Percentiles rank a stretch among this genome's conserved stretches.
Conservation (phyloP, 35 echinoderm and acorn worm genomes). For the Ophioderma brevispina region DNA sequence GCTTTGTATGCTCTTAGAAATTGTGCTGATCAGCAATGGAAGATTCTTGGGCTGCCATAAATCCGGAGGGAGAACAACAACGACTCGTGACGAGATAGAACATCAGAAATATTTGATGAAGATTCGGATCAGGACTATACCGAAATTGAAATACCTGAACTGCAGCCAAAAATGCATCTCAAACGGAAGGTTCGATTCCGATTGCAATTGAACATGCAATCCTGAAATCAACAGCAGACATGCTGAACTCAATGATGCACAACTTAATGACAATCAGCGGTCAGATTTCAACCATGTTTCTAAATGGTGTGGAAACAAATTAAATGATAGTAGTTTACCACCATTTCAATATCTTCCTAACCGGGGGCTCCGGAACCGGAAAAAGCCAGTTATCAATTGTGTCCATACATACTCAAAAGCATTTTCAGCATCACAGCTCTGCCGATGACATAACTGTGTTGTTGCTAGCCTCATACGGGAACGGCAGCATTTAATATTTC, state of each 20-base stretch:
- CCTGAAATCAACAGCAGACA: constrained; percentile 7
- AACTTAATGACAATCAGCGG: constrained; percentile 65
- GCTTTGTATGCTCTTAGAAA: constrained; percentile 17
- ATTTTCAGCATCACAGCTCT: constrained; percentile 10
- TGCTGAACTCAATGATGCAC: constrained; percentile 32
- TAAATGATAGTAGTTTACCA: constrained; percentile 28
- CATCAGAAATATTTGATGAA: not conserved
- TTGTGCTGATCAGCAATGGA: constrained; percentile 19
- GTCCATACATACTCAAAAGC: constrained; percentile 29
- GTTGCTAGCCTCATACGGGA: constrained; percentile 44
- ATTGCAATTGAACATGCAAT: constrained; percentile 17
- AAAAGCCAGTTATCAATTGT: constrained; percentile 72
- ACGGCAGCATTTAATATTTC: constrained; percentile 73
- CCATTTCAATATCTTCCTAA: constrained; percentile 81
- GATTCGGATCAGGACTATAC: constrained; percentile 34
- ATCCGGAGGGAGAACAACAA: constrained; percentile 57
- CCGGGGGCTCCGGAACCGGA: constrained; percentile 63
- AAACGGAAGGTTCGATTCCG: not conserved
- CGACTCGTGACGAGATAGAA: constrained; percentile 1
- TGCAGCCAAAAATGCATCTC: not conserved
- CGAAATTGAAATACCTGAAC: constrained; percentile 44
- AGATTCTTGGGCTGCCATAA: constrained; percentile 66
- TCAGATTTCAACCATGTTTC: constrained; percentile 28
- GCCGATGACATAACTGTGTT: constrained; percentile 48
- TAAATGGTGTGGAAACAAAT: constrained; percentile 60